A percentile compares a stretch with the other conserved stretches of the same genome.
phyloP scores from a whole-genome alignment of 1,140 invertebrate genomes.

The Formica exsecta region DNA sequence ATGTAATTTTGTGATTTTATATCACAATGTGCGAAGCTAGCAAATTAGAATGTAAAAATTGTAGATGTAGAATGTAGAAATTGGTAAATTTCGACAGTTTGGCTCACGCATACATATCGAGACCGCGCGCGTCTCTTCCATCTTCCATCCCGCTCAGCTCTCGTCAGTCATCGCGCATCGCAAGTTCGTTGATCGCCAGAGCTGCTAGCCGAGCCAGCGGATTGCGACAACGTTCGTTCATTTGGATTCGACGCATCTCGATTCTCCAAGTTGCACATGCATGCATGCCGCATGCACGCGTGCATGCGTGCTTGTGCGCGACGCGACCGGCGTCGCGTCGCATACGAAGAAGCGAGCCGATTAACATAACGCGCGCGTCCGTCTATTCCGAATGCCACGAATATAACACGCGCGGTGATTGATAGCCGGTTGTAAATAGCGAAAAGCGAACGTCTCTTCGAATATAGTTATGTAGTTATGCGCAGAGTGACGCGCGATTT shows the following conservation, averaged over 20 bases:
- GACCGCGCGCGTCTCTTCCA: background rate
- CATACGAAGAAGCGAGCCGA: constrained; percentile 77
- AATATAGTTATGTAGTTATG: constrained; percentile 13
- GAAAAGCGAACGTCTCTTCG: constrained; percentile 47
- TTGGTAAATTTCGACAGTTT: background rate
- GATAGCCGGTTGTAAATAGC: constrained; percentile 67
- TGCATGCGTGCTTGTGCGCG: too few relatives aligned
- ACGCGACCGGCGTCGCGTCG: constrained; percentile 65
- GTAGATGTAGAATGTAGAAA: background rate
- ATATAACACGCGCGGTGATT: constrained; percentile 66
- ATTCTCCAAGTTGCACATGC: constrained; percentile 47
- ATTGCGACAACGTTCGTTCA: constrained; percentile 67
- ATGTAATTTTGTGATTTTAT: background rate
- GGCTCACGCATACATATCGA: background rate
- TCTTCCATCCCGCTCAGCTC: constrained; percentile 7
- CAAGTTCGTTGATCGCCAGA: constrained; percentile 50
- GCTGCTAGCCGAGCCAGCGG: constrained; percentile 1
- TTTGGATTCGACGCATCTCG: constrained; percentile 76
- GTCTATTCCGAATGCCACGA: constrained; percentile 62
- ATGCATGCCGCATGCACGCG: constrained; percentile 6
- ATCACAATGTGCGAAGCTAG: background rate
- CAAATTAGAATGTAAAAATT: background rate
- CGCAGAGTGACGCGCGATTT: constrained; percentile 36
- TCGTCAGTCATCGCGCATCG: constrained; percentile 18
- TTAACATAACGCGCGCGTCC: constrained; percentile 73